Base-by-base conservation (phyloP, 2,113 vertebrate genomes). In the Laticauda colubrina region DNA sequence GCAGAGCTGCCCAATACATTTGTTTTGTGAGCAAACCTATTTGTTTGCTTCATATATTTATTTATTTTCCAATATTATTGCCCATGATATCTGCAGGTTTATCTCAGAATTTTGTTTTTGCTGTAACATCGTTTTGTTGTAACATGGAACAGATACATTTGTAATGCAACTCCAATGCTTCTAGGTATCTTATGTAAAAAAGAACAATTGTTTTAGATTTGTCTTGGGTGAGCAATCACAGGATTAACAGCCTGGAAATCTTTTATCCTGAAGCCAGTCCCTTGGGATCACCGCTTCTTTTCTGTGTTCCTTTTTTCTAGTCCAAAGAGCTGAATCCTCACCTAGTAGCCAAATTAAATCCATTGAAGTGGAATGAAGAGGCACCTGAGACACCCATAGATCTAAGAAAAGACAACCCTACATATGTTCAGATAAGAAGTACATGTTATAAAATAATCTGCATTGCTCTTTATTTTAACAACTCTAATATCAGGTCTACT, bases 311-410 rank as follows among this genome's bases (percentile, higher is more conserved):
- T 95, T 94, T 95, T 94, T 95, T 97, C 95, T 95, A 97, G 94
- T 95, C 96, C 95, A 96, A 96, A 94, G 97, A 94, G 95, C 96
- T 96, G 96, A 92, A 96, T 96, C 94, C 15, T 57, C 94, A 95
- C 93, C 95, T 93, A 1, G 95, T 95, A 95, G 95, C 96, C 96
- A 96, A 96, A 96, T 94, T 96, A 95, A 97, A 97, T 96, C 96
- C 95, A 93, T 95, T 96, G 91, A 92, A 95, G 96, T 95, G 94
- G 94, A 95, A 95, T 97, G 96, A 96, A 95, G 94, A 97, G 94
- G 93, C 91, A 45, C 95, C 94, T 96, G 94, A 59, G 34, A 39
- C 88, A 56, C 21, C 69, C 87, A 56, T 9, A 89, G 54, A 89
- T 88, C n/a, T 54, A 5, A 56, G n/a, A 10, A 87, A 54, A 87